Conservation (phyloP, 2,113 vertebrate genomes). For the Calonectris borealis region DNA sequence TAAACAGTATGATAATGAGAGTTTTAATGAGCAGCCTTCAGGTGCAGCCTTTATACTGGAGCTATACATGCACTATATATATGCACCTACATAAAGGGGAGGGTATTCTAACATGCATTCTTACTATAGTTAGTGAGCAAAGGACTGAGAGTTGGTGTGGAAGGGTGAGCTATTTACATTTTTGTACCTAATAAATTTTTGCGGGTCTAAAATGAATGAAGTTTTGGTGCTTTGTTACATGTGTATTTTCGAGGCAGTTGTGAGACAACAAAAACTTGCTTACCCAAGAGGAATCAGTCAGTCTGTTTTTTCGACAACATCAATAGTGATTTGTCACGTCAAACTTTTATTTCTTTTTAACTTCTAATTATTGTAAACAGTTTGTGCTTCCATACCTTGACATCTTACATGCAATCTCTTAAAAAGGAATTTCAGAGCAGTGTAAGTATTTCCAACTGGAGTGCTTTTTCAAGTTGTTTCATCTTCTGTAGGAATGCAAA, state of each 20-base stretch:
- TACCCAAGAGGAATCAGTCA: not conserved
- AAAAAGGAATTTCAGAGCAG: not conserved
- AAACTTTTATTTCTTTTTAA: not conserved
- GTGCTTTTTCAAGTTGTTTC: not conserved
- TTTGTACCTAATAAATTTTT: not conserved
- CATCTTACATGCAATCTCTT: not conserved
- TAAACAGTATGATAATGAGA: no score
- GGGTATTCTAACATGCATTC: no score
- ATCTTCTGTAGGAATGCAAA: not conserved
- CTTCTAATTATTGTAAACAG: not conserved
- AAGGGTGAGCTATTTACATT: not conserved
- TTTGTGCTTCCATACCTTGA: not conserved
- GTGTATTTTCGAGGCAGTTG: not conserved
- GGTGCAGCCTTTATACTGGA: not conserved
- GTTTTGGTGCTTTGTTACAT: not conserved
- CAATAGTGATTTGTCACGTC: not conserved
- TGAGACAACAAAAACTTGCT: not conserved
- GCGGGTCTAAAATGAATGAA: not conserved
- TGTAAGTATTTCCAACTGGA: not conserved
- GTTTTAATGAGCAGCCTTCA: not conserved
- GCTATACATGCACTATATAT: fast-evolving
- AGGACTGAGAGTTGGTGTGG: not conserved
- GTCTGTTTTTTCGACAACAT: not conserved
- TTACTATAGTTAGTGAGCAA: not conserved
- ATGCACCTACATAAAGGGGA: not conserved